Conservation (phyloP, 2,797 vertebrate genomes). For the Smutsia temminckii region DNA sequence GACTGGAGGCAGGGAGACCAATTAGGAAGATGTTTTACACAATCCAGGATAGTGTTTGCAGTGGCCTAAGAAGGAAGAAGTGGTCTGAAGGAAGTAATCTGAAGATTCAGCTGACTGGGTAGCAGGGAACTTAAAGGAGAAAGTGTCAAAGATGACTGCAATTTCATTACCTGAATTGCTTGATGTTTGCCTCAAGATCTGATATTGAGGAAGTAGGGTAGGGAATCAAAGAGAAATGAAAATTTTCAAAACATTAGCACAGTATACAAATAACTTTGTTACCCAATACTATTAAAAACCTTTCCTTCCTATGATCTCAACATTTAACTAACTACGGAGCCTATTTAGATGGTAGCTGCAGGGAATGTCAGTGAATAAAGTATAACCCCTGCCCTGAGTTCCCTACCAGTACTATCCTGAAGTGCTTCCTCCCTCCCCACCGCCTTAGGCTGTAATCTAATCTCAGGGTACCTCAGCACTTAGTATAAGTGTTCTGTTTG, state of each 20-base stretch:
- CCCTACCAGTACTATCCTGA: not conserved
- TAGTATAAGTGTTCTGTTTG: not conserved
- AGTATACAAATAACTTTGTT: not conserved
- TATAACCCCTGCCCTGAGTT: not conserved
- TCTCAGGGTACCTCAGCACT: not conserved
- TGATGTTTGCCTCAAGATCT: not conserved
- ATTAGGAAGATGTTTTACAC: not conserved
- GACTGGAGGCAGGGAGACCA: not conserved
- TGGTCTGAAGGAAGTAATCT: not conserved
- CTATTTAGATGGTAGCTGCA: not conserved
- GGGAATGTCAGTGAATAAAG: not conserved
- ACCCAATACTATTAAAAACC: not conserved
- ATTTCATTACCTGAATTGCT: constrained; percentile 33
- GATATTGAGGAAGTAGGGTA: not conserved
- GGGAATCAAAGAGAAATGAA: constrained; percentile 20
- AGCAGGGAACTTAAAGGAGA: not conserved
- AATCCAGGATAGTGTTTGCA: not conserved
- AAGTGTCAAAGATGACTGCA: not conserved
- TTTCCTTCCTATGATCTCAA: not conserved
- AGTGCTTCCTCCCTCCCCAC: not conserved
- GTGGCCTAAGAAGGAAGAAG: not conserved
- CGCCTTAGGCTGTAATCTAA: not conserved
- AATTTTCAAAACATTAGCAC: not conserved
- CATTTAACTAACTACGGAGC: not conserved
- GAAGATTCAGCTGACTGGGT: not conserved